phyloP scores from a whole-genome alignment of 2,113 vertebrate species.

The Sarotherodon lohbergeri region DNA sequence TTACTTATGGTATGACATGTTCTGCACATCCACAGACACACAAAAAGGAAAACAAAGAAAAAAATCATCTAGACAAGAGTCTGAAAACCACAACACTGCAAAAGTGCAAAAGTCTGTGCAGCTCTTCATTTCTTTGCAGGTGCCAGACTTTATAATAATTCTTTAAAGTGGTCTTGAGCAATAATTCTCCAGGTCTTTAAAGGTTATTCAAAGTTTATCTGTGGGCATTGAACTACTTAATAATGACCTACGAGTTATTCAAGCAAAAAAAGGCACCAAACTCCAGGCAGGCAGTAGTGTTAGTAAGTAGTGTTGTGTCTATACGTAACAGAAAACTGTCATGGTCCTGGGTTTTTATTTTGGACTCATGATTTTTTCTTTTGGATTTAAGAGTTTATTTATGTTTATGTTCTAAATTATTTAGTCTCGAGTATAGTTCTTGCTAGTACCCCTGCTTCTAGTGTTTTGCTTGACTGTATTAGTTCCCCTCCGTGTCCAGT shows the following conservation, averaged over 20 bases:
- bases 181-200: not conserved
- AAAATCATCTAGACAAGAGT: not conserved
- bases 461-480: not conserved
- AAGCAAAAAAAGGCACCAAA: not conserved
- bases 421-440: rapidly evolving
- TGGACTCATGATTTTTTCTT: not conserved
- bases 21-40: not conserved
- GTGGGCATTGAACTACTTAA: not conserved
- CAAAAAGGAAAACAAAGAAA: not conserved
- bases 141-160: rapidly evolving
- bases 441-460: not conserved
- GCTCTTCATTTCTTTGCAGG: rapidly evolving
- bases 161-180: not conserved
- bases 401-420: not conserved
- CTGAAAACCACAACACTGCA: not conserved
- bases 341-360: not conserved
- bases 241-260: not conserved
- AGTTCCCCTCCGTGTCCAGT: not conserved
- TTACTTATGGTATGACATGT: not conserved
- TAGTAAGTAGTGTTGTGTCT: not conserved
- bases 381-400: not conserved
- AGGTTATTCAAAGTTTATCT: not conserved
- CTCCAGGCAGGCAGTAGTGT: not conserved
- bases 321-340: not conserved
- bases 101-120: not conserved